A percentile compares a stretch with the other conserved stretches of the same genome.
phyloP scores from a whole-genome alignment of 2,113 vertebrate species.

The Chaetura pelagica region DNA sequence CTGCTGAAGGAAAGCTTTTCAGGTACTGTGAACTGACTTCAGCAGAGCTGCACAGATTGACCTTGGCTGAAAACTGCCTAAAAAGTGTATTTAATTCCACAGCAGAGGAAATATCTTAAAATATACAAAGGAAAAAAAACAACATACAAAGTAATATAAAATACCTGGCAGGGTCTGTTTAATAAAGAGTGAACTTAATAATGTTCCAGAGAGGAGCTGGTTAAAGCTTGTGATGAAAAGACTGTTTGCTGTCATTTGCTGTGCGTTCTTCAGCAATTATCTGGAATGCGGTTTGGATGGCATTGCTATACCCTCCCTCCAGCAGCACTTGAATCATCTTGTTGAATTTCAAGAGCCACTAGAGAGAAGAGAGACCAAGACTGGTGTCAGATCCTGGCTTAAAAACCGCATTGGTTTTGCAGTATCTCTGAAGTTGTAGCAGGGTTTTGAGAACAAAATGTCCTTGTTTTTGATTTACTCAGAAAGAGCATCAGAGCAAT shows the following conservation, averaged over 20 bases:
- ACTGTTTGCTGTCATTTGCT: constrained; percentile 55
- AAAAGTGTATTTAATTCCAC: background rate
- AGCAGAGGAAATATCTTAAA: background rate
- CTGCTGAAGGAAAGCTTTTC: too few relatives aligned
- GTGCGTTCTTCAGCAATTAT: constrained; percentile 57
- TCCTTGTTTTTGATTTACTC: background rate
- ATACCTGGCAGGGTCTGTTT: background rate
- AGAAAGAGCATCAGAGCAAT: background rate
- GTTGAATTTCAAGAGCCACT: constrained; percentile 51
- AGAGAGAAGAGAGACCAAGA: background rate
- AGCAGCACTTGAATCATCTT: constrained; percentile 48
- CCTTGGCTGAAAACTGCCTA: background rate
- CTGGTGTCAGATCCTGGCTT: constrained; percentile 15
- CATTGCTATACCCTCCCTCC: background rate
- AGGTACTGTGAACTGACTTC: background rate
- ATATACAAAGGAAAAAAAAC: background rate
- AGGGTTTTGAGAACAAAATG: background rate
- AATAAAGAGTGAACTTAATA: constrained; percentile 27
- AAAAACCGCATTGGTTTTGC: background rate
- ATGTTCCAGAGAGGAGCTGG: constrained; percentile 38
- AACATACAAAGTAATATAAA: background rate
- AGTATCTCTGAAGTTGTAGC: background rate
- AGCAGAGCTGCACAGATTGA: background rate
- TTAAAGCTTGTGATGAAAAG: constrained; percentile 55
- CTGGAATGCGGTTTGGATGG: constrained; percentile 35